Percentiles rank a stretch among this genome's conserved stretches.
phyloP scores from a whole-genome alignment of 2,888 invertebrate species.

The Ryuthela nishihirai region DNA sequence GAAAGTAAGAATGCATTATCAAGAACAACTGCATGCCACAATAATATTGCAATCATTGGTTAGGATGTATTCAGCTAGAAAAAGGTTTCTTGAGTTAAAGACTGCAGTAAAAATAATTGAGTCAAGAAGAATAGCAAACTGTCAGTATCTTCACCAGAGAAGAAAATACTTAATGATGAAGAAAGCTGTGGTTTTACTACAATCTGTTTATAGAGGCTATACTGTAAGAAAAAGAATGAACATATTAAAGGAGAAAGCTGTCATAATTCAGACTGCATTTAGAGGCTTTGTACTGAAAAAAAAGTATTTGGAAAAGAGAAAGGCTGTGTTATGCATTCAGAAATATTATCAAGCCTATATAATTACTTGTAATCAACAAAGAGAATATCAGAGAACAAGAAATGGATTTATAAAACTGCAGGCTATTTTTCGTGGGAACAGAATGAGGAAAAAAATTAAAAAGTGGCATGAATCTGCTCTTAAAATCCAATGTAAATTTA shows the following conservation, averaged over 20 bases:
- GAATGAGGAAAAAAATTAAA: conserved; percentile 23
- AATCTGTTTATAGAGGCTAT: conserved; percentile 33
- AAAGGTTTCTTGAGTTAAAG: background rate
- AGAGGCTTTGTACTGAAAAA: conserved; percentile 1
- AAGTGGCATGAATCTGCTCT: conserved; percentile 29
- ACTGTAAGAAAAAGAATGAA: background rate
- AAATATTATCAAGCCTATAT: conserved; percentile 1
- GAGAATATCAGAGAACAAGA: conserved; percentile 1
- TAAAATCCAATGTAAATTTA: conserved; percentile 37
- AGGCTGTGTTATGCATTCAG: background rate
- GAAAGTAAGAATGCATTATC: background rate
- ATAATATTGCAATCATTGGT: conserved; percentile 29
- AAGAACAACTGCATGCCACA: conserved; percentile 31
- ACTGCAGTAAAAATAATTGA: background rate
- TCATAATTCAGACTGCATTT: conserved; percentile 24
- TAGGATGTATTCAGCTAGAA: conserved; percentile 1
- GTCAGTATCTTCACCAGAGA: conserved; percentile 1
- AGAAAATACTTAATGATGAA: conserved; percentile 3
- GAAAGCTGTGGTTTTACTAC: conserved; percentile 42
- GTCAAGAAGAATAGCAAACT: background rate
- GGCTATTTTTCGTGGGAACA: conserved; percentile 4
- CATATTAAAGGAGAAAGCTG: conserved; percentile 3
- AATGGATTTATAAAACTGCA: conserved; percentile 20
- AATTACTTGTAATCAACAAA: background rate
- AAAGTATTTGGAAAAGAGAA: background rate